Conservation (phyloP, 2,888 invertebrate species). For the Bombylius major region DNA sequence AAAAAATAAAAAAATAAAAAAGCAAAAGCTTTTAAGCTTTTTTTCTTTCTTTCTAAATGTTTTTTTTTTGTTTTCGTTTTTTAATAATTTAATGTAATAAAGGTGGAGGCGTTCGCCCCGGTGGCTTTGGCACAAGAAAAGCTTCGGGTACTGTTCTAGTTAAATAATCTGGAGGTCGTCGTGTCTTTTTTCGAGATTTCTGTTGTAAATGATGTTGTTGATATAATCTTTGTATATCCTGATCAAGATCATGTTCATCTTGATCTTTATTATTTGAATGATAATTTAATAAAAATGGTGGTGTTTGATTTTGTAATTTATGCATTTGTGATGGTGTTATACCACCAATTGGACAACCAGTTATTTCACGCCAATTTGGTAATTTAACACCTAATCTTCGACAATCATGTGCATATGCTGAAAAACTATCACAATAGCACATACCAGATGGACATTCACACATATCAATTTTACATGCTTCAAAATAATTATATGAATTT, state of each 20-base stretch:
- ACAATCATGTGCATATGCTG: conserved; percentile 82
- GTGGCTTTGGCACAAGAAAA: conserved; percentile 27
- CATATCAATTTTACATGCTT: conserved; percentile 76
- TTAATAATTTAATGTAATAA: conserved; percentile 13
- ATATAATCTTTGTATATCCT: background rate
- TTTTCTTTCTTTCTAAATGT: background rate
- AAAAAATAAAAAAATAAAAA: background rate
- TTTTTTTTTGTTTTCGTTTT: background rate
- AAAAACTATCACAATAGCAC: conserved; percentile 83
- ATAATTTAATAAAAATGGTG: background rate
- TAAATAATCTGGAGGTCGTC: conserved; percentile 20
- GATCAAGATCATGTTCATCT: background rate
- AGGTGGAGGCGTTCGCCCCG: conserved; percentile 36
- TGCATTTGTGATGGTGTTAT: background rate
- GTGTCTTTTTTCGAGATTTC: conserved; percentile 10
- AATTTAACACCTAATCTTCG: conserved; percentile 60
- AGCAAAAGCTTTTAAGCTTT: background rate
- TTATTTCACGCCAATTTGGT: conserved; percentile 56
- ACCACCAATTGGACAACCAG: conserved; percentile 46
- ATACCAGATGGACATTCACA: conserved; percentile 70
- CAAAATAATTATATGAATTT: conserved; percentile 69
- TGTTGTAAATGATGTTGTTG: conserved; percentile 14
- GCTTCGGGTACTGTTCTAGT: conserved; percentile 34
- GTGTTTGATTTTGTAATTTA: conserved; percentile 13
- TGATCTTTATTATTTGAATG: conserved; percentile 14